Conservation (phyloP, 2,888 invertebrate species). For the Cheilosia impressa region DNA sequence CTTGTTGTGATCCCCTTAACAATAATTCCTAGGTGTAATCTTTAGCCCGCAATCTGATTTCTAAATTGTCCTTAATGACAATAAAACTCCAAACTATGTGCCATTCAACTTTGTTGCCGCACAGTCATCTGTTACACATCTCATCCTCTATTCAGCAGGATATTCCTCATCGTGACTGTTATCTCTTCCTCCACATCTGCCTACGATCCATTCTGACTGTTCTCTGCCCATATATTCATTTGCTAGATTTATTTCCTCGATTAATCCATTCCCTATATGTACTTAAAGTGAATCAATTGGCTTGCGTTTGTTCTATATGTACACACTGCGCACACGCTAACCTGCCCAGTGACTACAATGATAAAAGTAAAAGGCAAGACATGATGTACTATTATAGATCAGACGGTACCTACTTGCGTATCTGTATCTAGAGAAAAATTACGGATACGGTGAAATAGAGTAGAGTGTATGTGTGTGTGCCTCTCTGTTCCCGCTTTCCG, state of each 20-base stretch:
- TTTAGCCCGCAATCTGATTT: no score
- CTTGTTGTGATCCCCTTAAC: no score
- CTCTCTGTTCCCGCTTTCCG: slow-evolving; percentile 4
- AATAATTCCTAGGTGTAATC: no score
- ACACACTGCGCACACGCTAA: slow-evolving; percentile 14
- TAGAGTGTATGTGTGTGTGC: background rate
- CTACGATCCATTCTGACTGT: slow-evolving; percentile 23
- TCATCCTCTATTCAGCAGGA: slow-evolving; percentile 1
- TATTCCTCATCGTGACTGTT: background rate
- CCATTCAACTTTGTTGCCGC: slow-evolving; percentile 4
- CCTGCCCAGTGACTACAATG: slow-evolving; percentile 8
- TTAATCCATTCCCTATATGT: slow-evolving; percentile 35
- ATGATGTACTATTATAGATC: slow-evolving; percentile 11
- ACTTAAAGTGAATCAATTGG: slow-evolving; percentile 35
- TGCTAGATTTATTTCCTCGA: slow-evolving; percentile 44
- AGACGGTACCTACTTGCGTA: background rate
- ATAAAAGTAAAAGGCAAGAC: slow-evolving; percentile 37
- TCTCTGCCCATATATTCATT: slow-evolving; percentile 37
- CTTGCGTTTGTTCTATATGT: slow-evolving; percentile 1
- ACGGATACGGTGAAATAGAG: slow-evolving; percentile 5
- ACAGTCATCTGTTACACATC: background rate
- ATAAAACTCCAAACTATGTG: background rate
- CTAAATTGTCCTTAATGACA: background rate
- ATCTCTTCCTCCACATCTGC: slow-evolving; percentile 35
- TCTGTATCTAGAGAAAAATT: slow-evolving; percentile 4